Conservation (phyloP, 2,797 vertebrate genomes). For the Spheniscus humboldti region DNA sequence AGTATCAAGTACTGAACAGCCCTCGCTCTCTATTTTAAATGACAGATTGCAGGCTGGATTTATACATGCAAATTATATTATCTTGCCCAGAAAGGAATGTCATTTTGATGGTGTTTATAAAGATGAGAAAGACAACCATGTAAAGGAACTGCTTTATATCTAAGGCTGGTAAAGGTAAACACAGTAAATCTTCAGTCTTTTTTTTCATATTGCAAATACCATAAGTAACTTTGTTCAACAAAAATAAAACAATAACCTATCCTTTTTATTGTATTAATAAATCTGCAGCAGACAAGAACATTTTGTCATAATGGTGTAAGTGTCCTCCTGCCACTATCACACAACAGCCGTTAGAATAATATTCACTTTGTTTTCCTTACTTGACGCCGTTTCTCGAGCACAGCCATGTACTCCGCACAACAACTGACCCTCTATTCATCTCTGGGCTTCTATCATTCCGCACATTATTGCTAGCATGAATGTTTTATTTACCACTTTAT, state of each 20-base stretch:
- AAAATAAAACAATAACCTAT: slow-evolving; percentile 34
- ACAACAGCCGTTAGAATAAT: not conserved
- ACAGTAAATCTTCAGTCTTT: slow-evolving; percentile 26
- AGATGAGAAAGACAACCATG: slow-evolving; percentile 13
- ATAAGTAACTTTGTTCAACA: slow-evolving; percentile 15
- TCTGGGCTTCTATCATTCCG: not conserved
- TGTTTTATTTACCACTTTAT: not conserved
- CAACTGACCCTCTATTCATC: not conserved
- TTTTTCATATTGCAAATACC: slow-evolving; percentile 2
- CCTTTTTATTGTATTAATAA: slow-evolving; percentile 37
- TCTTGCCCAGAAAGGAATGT: not conserved
- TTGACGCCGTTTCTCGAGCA: not conserved
- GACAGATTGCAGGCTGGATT: slow-evolving; percentile 34
- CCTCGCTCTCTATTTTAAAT: not conserved
- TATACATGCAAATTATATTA: not conserved
- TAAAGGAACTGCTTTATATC: slow-evolving; percentile 21
- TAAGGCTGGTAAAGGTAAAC: slow-evolving; percentile 44
- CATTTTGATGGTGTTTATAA: slow-evolving; percentile 43
- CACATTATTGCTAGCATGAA: not conserved
- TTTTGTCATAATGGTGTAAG: not conserved
- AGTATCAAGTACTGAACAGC: not conserved
- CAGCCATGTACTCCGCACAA: not conserved
- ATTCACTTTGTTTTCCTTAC: slow-evolving; percentile 2
- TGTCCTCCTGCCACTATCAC: not conserved
- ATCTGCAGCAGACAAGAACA: slow-evolving; percentile 25